A percentile compares a stretch with the other conserved stretches of the same genome.
These are phyloP conservation scores for Sinhomidia bicolor DNA, from an alignment of 2,888 invertebrate genomes.

Conservation along the genomic window DNA sequence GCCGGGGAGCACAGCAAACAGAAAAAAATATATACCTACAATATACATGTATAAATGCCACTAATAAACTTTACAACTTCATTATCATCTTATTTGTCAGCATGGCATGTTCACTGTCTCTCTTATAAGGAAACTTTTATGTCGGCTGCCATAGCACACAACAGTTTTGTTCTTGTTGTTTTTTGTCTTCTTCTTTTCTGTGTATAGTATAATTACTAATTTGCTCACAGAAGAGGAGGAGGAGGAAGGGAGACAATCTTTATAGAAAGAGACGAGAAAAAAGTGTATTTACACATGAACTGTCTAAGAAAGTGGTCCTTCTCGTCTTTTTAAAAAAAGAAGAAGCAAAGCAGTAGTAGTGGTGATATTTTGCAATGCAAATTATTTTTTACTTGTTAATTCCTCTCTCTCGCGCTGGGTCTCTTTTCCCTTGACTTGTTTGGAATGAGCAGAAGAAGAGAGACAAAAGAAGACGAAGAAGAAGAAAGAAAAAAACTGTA, in stretches of 20 bases:
- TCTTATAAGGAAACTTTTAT: conserved; percentile 40
- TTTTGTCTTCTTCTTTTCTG: conserved; percentile 26
- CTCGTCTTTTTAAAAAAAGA: not conserved
- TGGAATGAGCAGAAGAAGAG: conserved; percentile 16
- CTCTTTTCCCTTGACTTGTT: conserved; percentile 16
- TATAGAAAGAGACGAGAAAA: not conserved
- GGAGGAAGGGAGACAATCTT: too few species aligned
- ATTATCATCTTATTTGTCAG: conserved; percentile 62
- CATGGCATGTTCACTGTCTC: conserved; percentile 12
- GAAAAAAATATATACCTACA: not conserved
- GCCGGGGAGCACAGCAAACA: conserved; percentile 9
- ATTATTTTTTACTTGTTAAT: conserved; percentile 67
- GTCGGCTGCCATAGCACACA: conserved; percentile 6
- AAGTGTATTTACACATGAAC: conserved; percentile 37
- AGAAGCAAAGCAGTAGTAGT: conserved; percentile 2
- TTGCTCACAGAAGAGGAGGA: conserved; percentile 15
- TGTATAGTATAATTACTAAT: conserved; percentile 51
- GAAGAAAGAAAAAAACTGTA: conserved; percentile 43
- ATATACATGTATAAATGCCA: not conserved
- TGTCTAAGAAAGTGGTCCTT: not conserved
- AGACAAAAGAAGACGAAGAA: conserved; percentile 42
- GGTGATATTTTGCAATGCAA: conserved; percentile 68
- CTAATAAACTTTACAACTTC: conserved; percentile 61
- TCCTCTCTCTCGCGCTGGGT: conserved; percentile 33
- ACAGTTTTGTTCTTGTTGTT: not conserved